Conservation (phyloP, 2,888 invertebrate species). For the Phragmatobia fuliginosa region DNA sequence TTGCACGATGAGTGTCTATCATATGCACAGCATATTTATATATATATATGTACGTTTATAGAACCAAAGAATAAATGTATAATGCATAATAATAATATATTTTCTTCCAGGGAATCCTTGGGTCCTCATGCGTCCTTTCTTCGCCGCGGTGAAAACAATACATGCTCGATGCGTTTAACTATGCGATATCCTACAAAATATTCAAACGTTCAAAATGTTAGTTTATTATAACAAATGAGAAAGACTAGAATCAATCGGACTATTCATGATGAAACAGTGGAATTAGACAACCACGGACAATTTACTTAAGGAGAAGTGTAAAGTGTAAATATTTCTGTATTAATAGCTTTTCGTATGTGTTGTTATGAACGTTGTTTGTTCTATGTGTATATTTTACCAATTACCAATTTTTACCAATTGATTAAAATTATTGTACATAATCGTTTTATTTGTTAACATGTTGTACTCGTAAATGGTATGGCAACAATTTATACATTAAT, state of each 20-base stretch:
- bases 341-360: not conserved
- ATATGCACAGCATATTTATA: too few relatives aligned
- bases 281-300: slow-evolving; percentile 43
- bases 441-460: not conserved
- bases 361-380: not conserved
- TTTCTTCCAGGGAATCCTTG: slow-evolving; percentile 70
- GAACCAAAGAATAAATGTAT: not conserved
- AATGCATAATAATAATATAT: not conserved
- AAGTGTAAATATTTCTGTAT: not conserved
- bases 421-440: not conserved
- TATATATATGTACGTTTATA: too few relatives aligned
- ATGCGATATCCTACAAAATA: slow-evolving; percentile 75
- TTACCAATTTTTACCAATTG: too few relatives aligned
- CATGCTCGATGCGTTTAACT: slow-evolving; percentile 76
- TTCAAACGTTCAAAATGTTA: slow-evolving; percentile 75
- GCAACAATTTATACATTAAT: not conserved
- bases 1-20: too few relatives aligned
- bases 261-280: slow-evolving; percentile 51
- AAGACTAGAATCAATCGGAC: slow-evolving; percentile 37
- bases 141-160: slow-evolving; percentile 76
- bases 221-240: slow-evolving; percentile 72
- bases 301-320: slow-evolving; percentile 51
- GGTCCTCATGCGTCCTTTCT: slow-evolving; percentile 76
- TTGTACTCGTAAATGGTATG: not conserved
- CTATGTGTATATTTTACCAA: not conserved